Conservation (phyloP, 2,113 vertebrate species). For the Actenoides lindsayi region DNA sequence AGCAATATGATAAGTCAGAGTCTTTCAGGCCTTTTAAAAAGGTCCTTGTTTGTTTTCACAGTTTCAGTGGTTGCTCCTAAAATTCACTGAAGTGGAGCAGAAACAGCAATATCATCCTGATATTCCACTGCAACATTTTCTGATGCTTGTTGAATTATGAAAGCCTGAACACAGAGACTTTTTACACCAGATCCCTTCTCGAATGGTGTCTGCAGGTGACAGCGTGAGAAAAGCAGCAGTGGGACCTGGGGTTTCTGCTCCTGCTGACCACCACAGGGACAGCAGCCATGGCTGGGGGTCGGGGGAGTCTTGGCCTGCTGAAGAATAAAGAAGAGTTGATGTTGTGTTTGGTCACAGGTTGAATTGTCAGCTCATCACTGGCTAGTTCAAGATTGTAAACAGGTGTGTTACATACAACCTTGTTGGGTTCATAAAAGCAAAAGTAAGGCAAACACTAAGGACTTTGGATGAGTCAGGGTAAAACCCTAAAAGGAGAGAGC, state of each 20-base stretch:
- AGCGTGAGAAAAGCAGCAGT: neutral
- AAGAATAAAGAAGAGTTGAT: neutral
- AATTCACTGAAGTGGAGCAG: neutral
- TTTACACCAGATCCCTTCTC: neutral
- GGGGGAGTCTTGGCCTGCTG: neutral
- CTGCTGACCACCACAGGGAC: neutral
- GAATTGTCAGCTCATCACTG: rapidly evolving
- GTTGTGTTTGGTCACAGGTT: neutral
- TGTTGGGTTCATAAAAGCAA: neutral
- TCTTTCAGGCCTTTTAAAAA: neutral
- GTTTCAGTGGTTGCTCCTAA: neutral
- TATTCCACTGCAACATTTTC: rapidly evolving
- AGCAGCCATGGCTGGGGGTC: rapidly evolving
- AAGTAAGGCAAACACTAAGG: neutral
- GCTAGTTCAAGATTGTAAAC: neutral
- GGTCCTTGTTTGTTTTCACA: neutral
- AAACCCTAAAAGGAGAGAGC: neutral
- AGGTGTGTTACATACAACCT: rapidly evolving
- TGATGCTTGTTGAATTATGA: neutral
- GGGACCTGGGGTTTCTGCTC: neutral
- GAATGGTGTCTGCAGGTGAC: neutral
- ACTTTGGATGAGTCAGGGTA: neutral
- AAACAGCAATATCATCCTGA: neutral
- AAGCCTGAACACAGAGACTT: neutral
- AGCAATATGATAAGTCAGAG: neutral